Conservation (phyloP, 2,797 vertebrate species). For the Scyliorhinus canicula region DNA sequence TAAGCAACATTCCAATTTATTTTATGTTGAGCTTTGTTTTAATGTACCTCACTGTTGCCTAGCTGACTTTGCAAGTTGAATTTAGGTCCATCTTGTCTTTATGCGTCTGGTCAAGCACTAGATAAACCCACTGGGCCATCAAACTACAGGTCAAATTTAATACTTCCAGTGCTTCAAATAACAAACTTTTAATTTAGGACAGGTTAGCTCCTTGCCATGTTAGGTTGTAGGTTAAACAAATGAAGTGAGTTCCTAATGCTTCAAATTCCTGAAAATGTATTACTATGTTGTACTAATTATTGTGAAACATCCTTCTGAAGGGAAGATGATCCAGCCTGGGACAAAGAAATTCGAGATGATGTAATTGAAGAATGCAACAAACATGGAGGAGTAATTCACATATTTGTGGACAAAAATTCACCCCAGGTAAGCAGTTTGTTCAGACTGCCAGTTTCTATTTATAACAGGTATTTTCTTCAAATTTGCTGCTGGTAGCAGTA, state of each 20-base stretch:
- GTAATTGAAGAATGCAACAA: constrained; percentile 98
- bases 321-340: constrained; percentile 84
- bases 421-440: constrained; percentile 68
- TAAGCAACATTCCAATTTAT: not conserved
- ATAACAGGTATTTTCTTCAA: not conserved
- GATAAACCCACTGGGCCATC: not conserved
- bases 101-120: not conserved
- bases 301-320: constrained; percentile 53
- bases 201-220: not conserved
- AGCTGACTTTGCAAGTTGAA: not conserved
- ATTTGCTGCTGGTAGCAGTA: not conserved
- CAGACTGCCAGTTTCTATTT: not conserved
- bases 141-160: not conserved
- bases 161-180: not conserved
- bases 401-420: constrained; percentile 94
- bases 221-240: not conserved
- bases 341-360: constrained; percentile 89
- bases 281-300: not conserved
- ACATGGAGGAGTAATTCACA: constrained; percentile 90
- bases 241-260: not conserved
- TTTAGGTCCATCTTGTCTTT: not conserved
- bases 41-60: not conserved
- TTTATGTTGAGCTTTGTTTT: not conserved
- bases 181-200: not conserved
- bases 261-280: not conserved